Evolutionary conservation across 2,113 vertebrate species (phyloP).

Genomic region (Hemiscyllium ocellatum): DNA sequence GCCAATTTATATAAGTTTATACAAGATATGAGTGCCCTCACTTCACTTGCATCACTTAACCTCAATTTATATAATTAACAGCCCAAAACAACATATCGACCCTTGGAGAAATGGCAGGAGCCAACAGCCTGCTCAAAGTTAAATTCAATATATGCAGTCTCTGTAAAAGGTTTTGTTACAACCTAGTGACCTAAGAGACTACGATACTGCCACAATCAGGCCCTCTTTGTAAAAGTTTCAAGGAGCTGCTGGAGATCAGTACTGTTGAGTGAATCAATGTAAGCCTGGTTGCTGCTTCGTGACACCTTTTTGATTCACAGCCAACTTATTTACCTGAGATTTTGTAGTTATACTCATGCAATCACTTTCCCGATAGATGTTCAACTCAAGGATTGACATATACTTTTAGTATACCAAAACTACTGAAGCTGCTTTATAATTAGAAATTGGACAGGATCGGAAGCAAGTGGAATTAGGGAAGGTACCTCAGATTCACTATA

Average conservation of each 20-base stretch:
- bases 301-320: not conserved
- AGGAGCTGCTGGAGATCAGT: not conserved
- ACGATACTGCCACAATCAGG: not conserved
- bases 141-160: not conserved
- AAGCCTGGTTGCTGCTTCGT: not conserved
- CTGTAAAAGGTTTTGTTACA: not conserved
- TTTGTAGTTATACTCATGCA: not conserved
- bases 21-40: too few relatives aligned
- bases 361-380: not conserved
- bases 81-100: not conserved
- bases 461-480: not conserved
- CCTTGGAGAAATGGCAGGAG: not conserved
- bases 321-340: not conserved
- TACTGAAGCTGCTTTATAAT: not conserved
- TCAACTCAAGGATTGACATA: not conserved
- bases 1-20: too few relatives aligned
- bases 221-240: not conserved
- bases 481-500: not conserved
- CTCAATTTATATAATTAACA: too few relatives aligned
- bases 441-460: not conserved
- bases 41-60: too few relatives aligned
- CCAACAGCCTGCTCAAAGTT: not conserved
- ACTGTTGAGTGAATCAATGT: not conserved
- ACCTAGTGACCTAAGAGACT: too few relatives aligned
- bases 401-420: not conserved